Conservation (phyloP, 2,113 vertebrate species). For the Triplophysa rosa region DNA sequence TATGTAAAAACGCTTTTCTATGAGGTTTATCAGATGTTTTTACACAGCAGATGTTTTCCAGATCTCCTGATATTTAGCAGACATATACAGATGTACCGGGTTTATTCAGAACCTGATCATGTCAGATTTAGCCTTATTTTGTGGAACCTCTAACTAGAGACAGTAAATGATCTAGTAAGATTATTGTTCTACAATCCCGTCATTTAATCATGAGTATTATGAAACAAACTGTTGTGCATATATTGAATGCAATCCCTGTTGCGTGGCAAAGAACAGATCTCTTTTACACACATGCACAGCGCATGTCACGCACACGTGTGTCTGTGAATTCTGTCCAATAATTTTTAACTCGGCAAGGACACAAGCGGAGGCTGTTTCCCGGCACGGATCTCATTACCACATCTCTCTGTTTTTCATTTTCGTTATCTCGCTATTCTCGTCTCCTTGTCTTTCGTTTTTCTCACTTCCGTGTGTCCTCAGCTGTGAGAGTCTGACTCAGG, state of each 20-base stretch:
- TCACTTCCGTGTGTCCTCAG: constrained; percentile 61
- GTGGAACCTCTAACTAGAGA: too few species aligned
- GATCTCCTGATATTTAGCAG: too few species aligned
- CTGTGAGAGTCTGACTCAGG: constrained; percentile 64
- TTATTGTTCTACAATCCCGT: constrained; percentile 19
- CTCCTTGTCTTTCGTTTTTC: constrained; percentile 52
- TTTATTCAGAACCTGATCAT: too few species aligned
- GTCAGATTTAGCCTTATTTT: too few species aligned
- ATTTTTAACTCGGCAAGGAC: constrained; percentile 69
- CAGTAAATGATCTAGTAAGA: too few species aligned
- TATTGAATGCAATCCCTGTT: too few species aligned
- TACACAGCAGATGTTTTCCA: too few species aligned
- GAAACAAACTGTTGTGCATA: too few species aligned
- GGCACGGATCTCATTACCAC: constrained; percentile 11
- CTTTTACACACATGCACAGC: neutral
- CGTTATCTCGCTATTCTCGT: constrained; percentile 30
- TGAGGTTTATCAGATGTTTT: too few species aligned
- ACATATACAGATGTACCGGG: too few species aligned
- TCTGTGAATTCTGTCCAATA: constrained; percentile 57
- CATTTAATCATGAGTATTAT: neutral
- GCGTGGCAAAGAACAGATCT: too few species aligned
- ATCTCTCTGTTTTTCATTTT: constrained; percentile 38
- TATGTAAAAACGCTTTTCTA: too few species aligned
- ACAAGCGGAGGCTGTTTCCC: constrained; percentile 66
- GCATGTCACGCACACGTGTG: neutral